A percentile compares a stretch with the other conserved stretches of the same genome.
Evolutionary conservation across 1,140 invertebrate genomes (phyloP).

Genomic region (Eulimnadia texana): DNA sequence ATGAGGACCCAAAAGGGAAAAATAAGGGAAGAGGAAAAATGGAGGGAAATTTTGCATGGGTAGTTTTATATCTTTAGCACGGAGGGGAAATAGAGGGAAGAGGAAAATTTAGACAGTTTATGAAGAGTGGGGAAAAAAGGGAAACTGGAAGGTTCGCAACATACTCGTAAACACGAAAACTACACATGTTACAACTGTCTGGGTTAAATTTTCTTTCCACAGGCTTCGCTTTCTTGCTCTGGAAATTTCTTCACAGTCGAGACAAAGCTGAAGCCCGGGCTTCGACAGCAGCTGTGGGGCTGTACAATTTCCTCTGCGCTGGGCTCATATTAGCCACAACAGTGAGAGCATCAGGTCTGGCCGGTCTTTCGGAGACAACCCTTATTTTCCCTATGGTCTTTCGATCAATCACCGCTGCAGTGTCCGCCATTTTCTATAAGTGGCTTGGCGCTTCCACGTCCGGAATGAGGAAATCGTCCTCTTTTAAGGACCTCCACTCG

Average conservation of each 20-base stretch:
- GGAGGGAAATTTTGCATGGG: no score
- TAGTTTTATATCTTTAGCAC: no score
- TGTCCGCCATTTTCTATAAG: neutral
- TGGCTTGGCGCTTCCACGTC: conserved; percentile 5
- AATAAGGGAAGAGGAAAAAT: no score
- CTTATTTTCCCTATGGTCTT: neutral
- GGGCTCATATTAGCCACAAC: neutral
- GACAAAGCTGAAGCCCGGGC: conserved; percentile 2
- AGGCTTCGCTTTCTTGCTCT: conserved; percentile 2
- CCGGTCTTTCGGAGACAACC: neutral
- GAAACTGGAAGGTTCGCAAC: no score
- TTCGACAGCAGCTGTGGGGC: conserved; percentile 8
- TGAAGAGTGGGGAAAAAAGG: no score
- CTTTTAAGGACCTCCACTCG: conserved; percentile 1
- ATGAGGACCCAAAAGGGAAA: no score
- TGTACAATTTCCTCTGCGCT: neutral
- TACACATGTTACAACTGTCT: no score
- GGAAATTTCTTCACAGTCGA: neutral
- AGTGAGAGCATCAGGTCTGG: neutral
- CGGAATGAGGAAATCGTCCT: conserved; percentile 10
- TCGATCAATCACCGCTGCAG: neutral
- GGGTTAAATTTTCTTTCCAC: no score
- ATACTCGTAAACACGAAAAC: no score
- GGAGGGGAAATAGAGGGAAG: no score
- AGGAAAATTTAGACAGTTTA: no score